Evolutionary conservation across 64 coral and sea anemone genomes (phyloP), one percentile per base, ranked within the genome.

Genomic region (Porites lutea): DNA sequence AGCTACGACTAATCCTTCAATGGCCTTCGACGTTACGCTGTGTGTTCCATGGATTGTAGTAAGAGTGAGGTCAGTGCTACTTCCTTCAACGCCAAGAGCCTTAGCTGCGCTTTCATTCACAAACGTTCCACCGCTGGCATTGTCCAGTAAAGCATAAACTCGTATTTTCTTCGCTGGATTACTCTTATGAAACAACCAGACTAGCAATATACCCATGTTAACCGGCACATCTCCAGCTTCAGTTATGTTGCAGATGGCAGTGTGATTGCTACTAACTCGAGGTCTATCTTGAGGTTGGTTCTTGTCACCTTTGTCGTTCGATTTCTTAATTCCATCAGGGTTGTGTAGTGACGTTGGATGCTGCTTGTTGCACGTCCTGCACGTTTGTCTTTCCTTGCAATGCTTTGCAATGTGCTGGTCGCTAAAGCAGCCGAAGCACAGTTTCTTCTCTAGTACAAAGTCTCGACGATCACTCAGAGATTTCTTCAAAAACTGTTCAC

Each of bases 61-160:
- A 21, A 96, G 74, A 7, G 82, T 68, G 13, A 96, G 82, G 19
- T 79, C 65, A 53, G 92, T 98, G 4, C 78, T 77, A 54, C 43
- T 91, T 68, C 96, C 92, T 79, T 92, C 71, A 48, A 80, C 27
- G 9, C 93, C 86, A 27, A 98, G 92, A n/a, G 5, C 16, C 16
- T 73, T 48, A 14, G 65, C 6, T 53, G 70, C 49, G 12, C 91
- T 59, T 65, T 79, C 88, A 2, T 53, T 88, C 18, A 94, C 77
- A 66, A 98, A 98, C 51, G 96, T 98, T 20, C 88, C 79, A 16
- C 86, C 85, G 72, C 96, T 98, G 2, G 62, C 92, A 58, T 98
- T 92, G n/a, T 92, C 92, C 15, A 94, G 89, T 61, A 92, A 69
- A 0, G 88, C 92, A 65, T 91, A 94, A 53, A 92, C 67, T 65